These are phyloP conservation scores for Argyresthia goedartella DNA, from an alignment of 2,888 invertebrate genomes.

Conservation along the genomic window DNA sequence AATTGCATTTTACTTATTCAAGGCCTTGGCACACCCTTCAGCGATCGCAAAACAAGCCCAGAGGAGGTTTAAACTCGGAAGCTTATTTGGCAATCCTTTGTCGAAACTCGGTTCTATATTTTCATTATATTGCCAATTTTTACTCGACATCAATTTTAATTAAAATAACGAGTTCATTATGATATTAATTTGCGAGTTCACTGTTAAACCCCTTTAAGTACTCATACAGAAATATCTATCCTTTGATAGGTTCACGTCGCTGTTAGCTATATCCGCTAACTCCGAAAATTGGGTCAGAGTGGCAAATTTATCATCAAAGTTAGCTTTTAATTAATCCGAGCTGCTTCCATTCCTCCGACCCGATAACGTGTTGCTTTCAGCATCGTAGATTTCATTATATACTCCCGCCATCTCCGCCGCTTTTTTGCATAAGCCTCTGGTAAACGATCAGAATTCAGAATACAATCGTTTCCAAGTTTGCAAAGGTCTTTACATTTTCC, in stretches of 20 bases:
- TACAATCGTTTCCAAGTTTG: constrained; percentile 19
- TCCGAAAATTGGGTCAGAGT: not conserved
- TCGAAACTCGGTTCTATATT: constrained; percentile 13
- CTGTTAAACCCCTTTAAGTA: too few relatives aligned
- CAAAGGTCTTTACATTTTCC: constrained; percentile 17
- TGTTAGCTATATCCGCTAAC: constrained; percentile 4
- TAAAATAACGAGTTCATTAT: too few relatives aligned
- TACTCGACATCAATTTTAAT: too few relatives aligned
- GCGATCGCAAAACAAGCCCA: constrained; percentile 25
- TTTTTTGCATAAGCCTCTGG: not conserved
- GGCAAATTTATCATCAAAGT: not conserved
- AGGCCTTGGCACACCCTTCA: constrained; percentile 35
- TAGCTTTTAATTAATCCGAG: not conserved
- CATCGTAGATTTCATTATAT: not conserved
- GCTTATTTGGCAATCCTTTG: constrained; percentile 41
- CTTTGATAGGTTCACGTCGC: too few relatives aligned
- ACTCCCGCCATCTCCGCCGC: constrained; percentile 11
- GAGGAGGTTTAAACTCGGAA: constrained; percentile 28
- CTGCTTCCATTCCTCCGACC: not conserved
- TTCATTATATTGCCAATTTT: too few relatives aligned
- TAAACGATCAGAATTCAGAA: constrained; percentile 27
- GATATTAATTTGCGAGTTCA: too few relatives aligned
- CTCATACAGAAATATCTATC: too few relatives aligned
- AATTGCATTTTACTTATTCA: constrained; percentile 68
- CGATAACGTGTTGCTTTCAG: too few relatives aligned